Conservation (phyloP, 2,113 vertebrate species). For the Austrofundulus limnaeus region DNA sequence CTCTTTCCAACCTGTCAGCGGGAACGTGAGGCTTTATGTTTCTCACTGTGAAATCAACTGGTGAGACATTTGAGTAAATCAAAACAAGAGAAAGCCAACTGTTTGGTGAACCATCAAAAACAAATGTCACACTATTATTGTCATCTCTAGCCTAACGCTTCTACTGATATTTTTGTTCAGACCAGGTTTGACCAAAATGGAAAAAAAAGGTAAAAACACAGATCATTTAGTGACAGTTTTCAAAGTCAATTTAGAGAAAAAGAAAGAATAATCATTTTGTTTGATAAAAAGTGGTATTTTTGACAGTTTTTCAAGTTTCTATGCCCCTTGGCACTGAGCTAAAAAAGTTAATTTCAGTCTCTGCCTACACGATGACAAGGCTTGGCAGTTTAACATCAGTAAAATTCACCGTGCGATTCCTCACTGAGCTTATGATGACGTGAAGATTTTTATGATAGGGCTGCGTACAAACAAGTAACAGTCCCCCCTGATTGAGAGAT, state of each 20-base stretch:
- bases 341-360: slow-evolving; percentile 56
- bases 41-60: slow-evolving; percentile 28
- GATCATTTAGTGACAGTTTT: slow-evolving; percentile 16
- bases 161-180: neutral
- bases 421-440: slow-evolving; percentile 21
- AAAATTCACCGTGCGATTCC: slow-evolving; percentile 39
- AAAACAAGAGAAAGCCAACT: slow-evolving; percentile 37
- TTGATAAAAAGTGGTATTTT: slow-evolving; percentile 51
- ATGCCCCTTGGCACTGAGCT: slow-evolving; percentile 40
- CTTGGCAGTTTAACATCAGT: slow-evolving; percentile 40
- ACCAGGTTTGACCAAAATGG: slow-evolving; percentile 12
- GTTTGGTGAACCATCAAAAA: slow-evolving; percentile 21
- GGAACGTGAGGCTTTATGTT: slow-evolving; percentile 11
- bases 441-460: slow-evolving; percentile 43
- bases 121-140: slow-evolving; percentile 19
- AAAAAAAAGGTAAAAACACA: slow-evolving; percentile 9
- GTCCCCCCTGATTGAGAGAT: slow-evolving; percentile 40
- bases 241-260: slow-evolving; percentile 21
- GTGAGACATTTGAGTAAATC: slow-evolving; percentile 30
- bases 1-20: slow-evolving; percentile 21
- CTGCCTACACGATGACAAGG: slow-evolving; percentile 39
- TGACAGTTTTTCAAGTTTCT: slow-evolving; percentile 51
- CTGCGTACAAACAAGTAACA: slow-evolving; percentile 37
- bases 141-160: slow-evolving; percentile 1
- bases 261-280: slow-evolving; percentile 34